Conservation (phyloP, 2,113 vertebrate genomes). For the Pantherophis guttatus region DNA sequence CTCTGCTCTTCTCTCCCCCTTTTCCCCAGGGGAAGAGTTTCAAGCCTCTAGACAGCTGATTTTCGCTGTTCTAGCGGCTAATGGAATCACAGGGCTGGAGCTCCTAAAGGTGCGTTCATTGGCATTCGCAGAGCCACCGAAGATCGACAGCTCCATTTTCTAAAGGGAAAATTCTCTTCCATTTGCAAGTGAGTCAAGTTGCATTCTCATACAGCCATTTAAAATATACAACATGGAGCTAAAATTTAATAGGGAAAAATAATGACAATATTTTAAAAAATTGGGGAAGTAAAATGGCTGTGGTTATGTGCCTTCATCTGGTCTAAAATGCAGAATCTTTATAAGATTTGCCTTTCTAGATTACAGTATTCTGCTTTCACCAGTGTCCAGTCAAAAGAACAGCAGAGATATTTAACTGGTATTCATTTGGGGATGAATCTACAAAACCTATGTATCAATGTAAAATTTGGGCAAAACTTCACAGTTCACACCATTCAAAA, state of each 20-base stretch:
- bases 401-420: neutral
- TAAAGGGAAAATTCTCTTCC: constrained; percentile 72
- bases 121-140: too few relatives aligned
- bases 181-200: constrained; percentile 81
- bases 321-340: neutral
- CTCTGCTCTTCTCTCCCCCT: too few relatives aligned
- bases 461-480: neutral
- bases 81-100: too few relatives aligned
- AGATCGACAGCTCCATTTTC: constrained; percentile 68
- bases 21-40: too few relatives aligned
- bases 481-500: neutral
- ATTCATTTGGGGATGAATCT: neutral
- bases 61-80: too few relatives aligned
- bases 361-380: neutral
- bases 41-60: too few relatives aligned
- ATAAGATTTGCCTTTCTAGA: neutral
- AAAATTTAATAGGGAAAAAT: constrained; percentile 76
- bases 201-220: constrained; percentile 78
- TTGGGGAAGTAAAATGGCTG: neutral
- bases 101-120: too few relatives aligned
- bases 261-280: constrained; percentile 61
- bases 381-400: neutral
- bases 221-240: constrained; percentile 71
- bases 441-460: neutral
- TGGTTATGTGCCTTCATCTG: neutral